Percentiles rank a stretch among this genome's conserved stretches.
Conservation (phyloP, 2,113 vertebrate species). For the Anser cygnoides region DNA sequence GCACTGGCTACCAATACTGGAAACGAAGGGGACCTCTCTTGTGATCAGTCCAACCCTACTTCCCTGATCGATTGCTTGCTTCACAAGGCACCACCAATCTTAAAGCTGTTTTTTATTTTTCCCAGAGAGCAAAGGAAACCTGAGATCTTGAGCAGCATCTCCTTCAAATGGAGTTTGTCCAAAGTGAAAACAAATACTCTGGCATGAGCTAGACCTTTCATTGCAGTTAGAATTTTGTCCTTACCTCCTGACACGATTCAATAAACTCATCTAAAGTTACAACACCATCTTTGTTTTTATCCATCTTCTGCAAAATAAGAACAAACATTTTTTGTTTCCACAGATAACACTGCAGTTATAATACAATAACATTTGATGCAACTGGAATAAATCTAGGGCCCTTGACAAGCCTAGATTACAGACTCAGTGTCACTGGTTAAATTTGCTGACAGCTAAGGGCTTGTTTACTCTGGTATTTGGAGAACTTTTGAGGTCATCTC, state of each 20-base stretch:
- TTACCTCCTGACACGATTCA: constrained; percentile 95
- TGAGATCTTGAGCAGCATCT: not conserved
- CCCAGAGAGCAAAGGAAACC: not conserved
- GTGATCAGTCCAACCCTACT: not conserved
- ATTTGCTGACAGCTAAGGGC: not conserved
- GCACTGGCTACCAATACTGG: not conserved
- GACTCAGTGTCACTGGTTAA: not conserved
- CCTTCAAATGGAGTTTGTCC: not conserved
- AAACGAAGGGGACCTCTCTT: not conserved
- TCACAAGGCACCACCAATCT: not conserved
- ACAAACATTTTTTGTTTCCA: not conserved
- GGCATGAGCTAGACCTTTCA: not conserved
- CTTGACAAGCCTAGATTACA: not conserved
- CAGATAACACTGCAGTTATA: not conserved
- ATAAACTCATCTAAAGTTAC: constrained; percentile 98
- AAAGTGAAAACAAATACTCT: not conserved
- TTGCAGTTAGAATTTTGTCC: not conserved
- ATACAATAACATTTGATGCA: not conserved
- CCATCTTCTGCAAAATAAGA: constrained; percentile 91
- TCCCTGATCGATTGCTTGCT: not conserved
- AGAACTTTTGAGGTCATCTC: not conserved
- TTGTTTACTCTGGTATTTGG: not conserved
- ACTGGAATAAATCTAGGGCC: not conserved
- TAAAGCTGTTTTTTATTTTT: not conserved
- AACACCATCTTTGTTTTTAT: constrained; percentile 98